Percentiles rank a stretch among this genome's conserved stretches.
These are phyloP conservation scores for Daphoenositta chrysoptera DNA, from an alignment of 2,113 vertebrate species.

Conservation along the genomic window DNA sequence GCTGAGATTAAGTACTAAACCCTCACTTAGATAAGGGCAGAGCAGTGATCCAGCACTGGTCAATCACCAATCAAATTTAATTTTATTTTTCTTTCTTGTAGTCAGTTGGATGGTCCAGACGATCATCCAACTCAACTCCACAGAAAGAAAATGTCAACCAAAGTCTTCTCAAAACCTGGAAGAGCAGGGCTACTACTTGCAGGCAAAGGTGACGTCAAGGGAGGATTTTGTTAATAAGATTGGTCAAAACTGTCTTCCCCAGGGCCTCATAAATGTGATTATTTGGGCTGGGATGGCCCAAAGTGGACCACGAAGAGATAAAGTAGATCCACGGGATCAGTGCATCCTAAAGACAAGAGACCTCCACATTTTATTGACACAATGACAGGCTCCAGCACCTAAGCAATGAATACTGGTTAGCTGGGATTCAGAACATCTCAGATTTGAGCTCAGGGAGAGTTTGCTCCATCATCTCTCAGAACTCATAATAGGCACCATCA, in stretches of 20 bases:
- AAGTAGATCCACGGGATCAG: neutral
- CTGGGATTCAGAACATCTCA: neutral
- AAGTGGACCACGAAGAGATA: fast-evolving
- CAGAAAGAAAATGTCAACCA: neutral
- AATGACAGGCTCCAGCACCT: neutral
- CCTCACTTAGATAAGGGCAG: neutral
- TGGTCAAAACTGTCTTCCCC: neutral
- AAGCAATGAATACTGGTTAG: neutral
- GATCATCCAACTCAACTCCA: neutral
- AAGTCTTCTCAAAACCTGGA: neutral
- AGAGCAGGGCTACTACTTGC: neutral
- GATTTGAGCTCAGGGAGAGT: neutral
- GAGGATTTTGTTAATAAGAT: neutral
- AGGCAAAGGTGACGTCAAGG: neutral
- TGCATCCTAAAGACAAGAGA: neutral
- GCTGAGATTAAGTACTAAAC: neutral
- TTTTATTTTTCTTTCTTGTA: neutral
- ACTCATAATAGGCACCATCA: neutral
- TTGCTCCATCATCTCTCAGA: neutral
- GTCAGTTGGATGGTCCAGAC: neutral
- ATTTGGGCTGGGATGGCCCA: neutral
- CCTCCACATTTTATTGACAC: neutral
- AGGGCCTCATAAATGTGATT: neutral
- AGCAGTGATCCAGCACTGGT: neutral
- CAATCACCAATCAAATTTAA: neutral